These are phyloP conservation scores for Tokudaia tokunoshimensis DNA, from an alignment of 2,797 vertebrate genomes.

Conservation along the genomic window DNA sequence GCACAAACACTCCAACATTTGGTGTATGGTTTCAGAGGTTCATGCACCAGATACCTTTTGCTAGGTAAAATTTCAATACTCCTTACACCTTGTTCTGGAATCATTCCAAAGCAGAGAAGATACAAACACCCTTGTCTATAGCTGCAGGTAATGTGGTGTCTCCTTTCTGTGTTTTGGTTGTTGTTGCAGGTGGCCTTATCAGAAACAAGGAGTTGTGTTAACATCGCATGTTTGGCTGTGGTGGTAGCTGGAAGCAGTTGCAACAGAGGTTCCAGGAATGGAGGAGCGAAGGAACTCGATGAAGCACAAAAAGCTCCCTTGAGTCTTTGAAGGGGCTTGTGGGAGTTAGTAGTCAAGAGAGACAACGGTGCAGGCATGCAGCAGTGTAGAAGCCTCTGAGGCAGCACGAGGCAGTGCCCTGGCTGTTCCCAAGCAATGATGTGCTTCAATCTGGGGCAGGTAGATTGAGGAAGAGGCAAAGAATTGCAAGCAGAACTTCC, in stretches of 20 bases:
- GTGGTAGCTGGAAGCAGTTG: slow-evolving; percentile 40
- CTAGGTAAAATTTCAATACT: neutral
- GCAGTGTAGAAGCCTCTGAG: neutral
- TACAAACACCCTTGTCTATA: neutral
- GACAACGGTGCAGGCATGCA: neutral
- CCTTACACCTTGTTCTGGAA: neutral
- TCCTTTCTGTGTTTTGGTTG: slow-evolving; percentile 33
- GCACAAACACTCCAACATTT: neutral
- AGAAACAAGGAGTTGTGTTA: slow-evolving; percentile 33
- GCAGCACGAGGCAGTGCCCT: neutral
- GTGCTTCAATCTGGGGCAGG: slow-evolving; percentile 7
- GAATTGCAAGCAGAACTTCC: neutral
- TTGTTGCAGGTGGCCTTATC: slow-evolving; percentile 55
- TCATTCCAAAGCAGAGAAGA: slow-evolving; percentile 25
- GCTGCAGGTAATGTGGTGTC: slow-evolving; percentile 21
- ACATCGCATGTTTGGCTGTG: slow-evolving; percentile 40
- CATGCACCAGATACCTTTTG: neutral
- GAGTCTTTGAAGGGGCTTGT: neutral
- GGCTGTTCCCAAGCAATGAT: neutral
- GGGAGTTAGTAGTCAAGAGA: neutral
- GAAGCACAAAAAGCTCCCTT: neutral
- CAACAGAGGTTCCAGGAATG: slow-evolving; percentile 9
- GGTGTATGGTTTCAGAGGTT: neutral
- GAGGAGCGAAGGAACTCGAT: slow-evolving; percentile 2
- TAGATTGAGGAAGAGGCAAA: slow-evolving; percentile 11